These are phyloP conservation scores for Zhuqinia jingwanae DNA, from an alignment of 2,888 invertebrate species.

Conservation along the genomic window DNA sequence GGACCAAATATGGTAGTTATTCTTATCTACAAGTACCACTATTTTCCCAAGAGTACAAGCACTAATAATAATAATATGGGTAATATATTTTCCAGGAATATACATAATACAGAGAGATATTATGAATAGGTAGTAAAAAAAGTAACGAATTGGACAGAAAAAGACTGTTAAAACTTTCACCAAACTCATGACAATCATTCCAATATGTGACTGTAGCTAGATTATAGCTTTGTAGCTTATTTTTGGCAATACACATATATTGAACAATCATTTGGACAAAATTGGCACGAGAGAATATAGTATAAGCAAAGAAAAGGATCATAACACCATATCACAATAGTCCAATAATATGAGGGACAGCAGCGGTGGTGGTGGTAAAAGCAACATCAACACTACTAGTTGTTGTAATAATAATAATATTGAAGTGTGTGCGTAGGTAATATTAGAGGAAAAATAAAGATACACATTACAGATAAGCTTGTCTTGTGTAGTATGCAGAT, in stretches of 20 bases:
- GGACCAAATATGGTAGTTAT: neutral
- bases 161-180: conserved; percentile 1
- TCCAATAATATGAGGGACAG: neutral
- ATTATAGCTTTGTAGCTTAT: neutral
- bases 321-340: neutral
- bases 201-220: no score
- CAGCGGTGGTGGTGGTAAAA: no score
- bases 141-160: no score
- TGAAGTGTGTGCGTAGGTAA: neutral
- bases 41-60: no score
- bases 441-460: neutral
- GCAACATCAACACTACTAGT: neutral
- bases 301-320: neutral
- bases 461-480: neutral
- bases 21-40: conserved; percentile 12
- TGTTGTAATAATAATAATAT: conserved; percentile 2
- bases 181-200: neutral
- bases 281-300: neutral
- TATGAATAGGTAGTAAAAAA: no score
- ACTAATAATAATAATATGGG: no score
- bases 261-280: conserved; percentile 6
- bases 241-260: conserved; percentile 54
- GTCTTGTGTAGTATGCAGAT: conserved; percentile 13
- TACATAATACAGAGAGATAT: no score
- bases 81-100: no score